Conservation (phyloP, 2,113 vertebrate species). For the Hucho hucho region DNA sequence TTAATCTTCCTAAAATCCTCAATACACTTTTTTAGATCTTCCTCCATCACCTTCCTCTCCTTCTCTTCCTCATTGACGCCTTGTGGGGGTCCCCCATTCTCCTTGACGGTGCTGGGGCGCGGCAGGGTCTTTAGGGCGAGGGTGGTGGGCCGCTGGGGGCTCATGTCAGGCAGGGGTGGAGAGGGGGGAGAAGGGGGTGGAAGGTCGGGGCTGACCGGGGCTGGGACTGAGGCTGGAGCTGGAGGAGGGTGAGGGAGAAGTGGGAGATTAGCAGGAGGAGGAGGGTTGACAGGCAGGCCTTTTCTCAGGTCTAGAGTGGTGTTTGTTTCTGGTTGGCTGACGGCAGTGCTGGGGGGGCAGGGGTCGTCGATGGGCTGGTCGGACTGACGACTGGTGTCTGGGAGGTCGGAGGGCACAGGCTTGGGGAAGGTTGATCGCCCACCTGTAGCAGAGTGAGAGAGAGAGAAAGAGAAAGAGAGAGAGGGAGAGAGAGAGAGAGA, state of each 20-base stretch:
- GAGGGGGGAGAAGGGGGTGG: conserved; percentile 37
- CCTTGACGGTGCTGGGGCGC: conserved; percentile 35
- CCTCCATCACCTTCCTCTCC: conserved; percentile 73
- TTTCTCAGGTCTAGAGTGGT: conserved; percentile 33
- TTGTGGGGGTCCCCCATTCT: conserved; percentile 59
- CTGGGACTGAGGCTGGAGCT: conserved; percentile 4
- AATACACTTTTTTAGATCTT: conserved; percentile 78
- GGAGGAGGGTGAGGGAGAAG: conserved; percentile 39
- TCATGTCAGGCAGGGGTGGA: conserved; percentile 18
- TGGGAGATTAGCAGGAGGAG: conserved; percentile 35
- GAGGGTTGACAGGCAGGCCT: conserved; percentile 16
- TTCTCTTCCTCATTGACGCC: conserved; percentile 62
- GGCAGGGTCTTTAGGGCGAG: conserved; percentile 69
- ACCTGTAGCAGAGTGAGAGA: conserved; percentile 54
- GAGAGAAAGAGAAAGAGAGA: not conserved
- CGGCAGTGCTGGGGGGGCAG: conserved; percentile 27
- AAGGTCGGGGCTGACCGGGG: conserved; percentile 36
- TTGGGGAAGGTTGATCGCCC: conserved; percentile 32
- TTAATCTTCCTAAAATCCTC: conserved; percentile 77
- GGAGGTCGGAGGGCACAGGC: conserved; percentile 25
- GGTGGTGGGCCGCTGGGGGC: conserved; percentile 61
- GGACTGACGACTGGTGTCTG: conserved; percentile 9
- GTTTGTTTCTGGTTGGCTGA: conserved; percentile 52
- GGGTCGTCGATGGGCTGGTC: not conserved
- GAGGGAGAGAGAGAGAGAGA: not conserved